Percentiles rank a stretch among this genome's conserved stretches.
Conservation (phyloP, 2,888 invertebrate species). For the Chironomus tentans region DNA sequence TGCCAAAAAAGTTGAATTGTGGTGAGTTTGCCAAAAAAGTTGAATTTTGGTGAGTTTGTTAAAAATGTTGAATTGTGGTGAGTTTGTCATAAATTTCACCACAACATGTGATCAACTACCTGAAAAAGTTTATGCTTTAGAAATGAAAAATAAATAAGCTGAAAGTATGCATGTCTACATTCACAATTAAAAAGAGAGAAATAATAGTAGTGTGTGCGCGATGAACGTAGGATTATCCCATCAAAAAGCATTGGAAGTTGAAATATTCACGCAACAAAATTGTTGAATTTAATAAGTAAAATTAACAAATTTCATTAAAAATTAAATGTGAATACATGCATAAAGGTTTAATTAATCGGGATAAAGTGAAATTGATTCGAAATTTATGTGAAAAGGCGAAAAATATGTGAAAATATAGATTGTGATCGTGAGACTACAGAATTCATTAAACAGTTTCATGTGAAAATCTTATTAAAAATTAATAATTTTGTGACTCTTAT, state of each 20-base stretch:
- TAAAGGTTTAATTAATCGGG: background rate
- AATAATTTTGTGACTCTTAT: background rate
- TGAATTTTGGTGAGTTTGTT: too few relatives aligned
- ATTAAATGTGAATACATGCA: background rate
- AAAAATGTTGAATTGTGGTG: too few relatives aligned
- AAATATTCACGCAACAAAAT: slow-evolving; percentile 13
- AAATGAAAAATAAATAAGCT: too few relatives aligned
- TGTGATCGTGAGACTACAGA: slow-evolving; percentile 11
- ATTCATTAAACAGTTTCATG: background rate
- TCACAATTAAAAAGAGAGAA: background rate
- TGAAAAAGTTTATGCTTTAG: too few relatives aligned
- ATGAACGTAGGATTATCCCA: background rate
- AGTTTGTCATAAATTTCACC: too few relatives aligned
- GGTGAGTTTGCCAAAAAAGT: too few relatives aligned
- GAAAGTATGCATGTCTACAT: too few relatives aligned
- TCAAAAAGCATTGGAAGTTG: background rate
- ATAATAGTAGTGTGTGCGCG: background rate
- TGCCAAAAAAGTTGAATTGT: too few relatives aligned
- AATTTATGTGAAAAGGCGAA: background rate
- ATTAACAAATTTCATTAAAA: background rate
- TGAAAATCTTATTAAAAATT: background rate
- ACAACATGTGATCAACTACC: too few relatives aligned
- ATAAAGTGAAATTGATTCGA: background rate
- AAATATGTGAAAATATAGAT: slow-evolving; percentile 2
- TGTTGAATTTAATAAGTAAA: slow-evolving; percentile 4